Base-by-base conservation (phyloP, 2,797 vertebrate species). In the Cynodonichthys magdalenae region DNA sequence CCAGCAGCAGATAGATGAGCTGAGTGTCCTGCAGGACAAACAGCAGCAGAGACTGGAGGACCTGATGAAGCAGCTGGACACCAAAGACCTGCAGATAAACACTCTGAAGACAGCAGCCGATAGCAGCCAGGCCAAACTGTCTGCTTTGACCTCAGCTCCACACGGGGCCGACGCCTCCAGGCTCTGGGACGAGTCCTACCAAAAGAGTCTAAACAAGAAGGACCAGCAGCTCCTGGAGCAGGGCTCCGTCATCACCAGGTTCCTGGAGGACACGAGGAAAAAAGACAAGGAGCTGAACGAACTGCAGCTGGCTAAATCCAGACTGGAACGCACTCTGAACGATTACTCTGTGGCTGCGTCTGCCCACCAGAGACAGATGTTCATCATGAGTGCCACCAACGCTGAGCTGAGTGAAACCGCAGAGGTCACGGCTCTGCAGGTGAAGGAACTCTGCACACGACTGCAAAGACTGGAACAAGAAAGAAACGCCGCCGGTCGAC, bases 181-280 rank as follows among this genome's bases (percentile, higher is more conserved):
- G 56, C 81, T 77, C 0, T 96, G 94, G 95, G 91, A 93, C 31
- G 51, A 56, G 6, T 52, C 92, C 55, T 95, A 92, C 80, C 93
- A 93, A 42, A 93, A 94, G 52, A 80, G 81, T 6, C 82, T 95
- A 46, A 84, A 93, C 5, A 94, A 85, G 71, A 96, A 96, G 71
- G 94, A 96, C 39, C 92, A 71, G 53, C 94, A 95, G 77, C 85
- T 95, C 19, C 90, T 93, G 3, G 93, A 95, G 0, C 90, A 93
- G 61, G 91, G 90, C 15, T 92, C 83, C 58, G 91, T 84, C 59
- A 92, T 95, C 67, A 83, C 60, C 28, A 61, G 88, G 3, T 89
- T 95, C 66, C 89, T 94, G 24, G 92, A 94, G 17, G 93, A 95
- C 69, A 64, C 91, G 66, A 88, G 93, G 58, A 66, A 64, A 6